phyloP scores from a whole-genome alignment of 1,140 invertebrate genomes.

The Ericerus pela region DNA sequence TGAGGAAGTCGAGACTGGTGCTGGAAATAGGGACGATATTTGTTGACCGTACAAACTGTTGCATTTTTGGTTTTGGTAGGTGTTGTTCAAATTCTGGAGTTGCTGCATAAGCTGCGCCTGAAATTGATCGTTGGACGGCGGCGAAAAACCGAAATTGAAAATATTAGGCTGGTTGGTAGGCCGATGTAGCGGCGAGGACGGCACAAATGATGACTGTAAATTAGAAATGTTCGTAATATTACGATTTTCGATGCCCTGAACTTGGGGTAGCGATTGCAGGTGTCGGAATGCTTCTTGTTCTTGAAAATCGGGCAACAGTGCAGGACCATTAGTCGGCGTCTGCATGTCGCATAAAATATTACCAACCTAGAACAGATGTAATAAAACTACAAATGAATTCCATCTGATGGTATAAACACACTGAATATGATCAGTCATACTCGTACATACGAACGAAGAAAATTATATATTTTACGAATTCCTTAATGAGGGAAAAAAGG shows the following conservation, averaged over 20 bases:
- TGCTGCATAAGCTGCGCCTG: slow-evolving; percentile 40
- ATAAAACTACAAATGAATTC: not conserved
- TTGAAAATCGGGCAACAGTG: slow-evolving; percentile 26
- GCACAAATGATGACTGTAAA: slow-evolving; percentile 10
- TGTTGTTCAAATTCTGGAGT: slow-evolving; percentile 36
- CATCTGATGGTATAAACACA: not conserved
- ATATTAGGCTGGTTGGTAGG: slow-evolving; percentile 15
- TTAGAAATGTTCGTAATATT: not conserved
- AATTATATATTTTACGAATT: not conserved
- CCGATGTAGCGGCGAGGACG: slow-evolving; percentile 18
- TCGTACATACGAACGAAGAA: not conserved
- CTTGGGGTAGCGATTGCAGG: slow-evolving; percentile 18
- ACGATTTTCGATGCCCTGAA: slow-evolving; percentile 3
- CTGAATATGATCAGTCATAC: not conserved
- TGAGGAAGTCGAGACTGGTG: slow-evolving; percentile 28
- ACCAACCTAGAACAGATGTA: slow-evolving; percentile 9
- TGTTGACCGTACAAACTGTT: slow-evolving; percentile 13
- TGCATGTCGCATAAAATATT: slow-evolving; percentile 23
- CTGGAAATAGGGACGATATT: slow-evolving; percentile 13
- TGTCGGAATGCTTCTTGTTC: slow-evolving; percentile 23
- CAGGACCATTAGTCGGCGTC: slow-evolving; percentile 23
- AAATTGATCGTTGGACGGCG: slow-evolving; percentile 33
- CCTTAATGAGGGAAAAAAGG: too few species aligned
- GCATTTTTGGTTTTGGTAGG: slow-evolving; percentile 2
- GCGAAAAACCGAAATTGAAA: slow-evolving; percentile 19